These are phyloP conservation scores for Nineta flava DNA, from an alignment of 2,888 invertebrate genomes.

Conservation along the genomic window DNA sequence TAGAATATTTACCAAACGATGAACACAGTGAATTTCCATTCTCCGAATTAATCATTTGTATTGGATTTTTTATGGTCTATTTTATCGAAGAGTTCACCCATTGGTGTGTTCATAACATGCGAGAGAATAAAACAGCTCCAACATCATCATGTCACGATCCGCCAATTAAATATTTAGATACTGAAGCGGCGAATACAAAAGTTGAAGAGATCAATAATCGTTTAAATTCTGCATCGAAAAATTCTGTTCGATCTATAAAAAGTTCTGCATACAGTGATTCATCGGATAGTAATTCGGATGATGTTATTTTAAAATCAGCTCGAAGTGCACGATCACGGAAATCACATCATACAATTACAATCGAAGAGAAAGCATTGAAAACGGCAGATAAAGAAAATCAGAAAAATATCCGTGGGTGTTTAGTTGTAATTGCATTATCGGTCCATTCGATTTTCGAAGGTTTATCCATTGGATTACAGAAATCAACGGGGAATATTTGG, in stretches of 20 bases:
- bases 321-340: background rate
- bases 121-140: constrained; percentile 10
- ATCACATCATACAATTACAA: constrained; percentile 6
- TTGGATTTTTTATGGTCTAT: constrained; percentile 37
- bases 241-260: too few relatives aligned
- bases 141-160: background rate
- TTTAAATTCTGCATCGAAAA: too few relatives aligned
- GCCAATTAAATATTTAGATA: background rate
- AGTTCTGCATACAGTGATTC: background rate
- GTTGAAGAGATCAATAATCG: too few relatives aligned
- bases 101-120: constrained; percentile 21
- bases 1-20: constrained; percentile 16
- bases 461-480: constrained; percentile 33
- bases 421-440: constrained; percentile 32
- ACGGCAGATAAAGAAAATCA: constrained; percentile 12
- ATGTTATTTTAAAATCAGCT: background rate
- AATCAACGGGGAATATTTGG: constrained; percentile 30
- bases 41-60: constrained; percentile 32
- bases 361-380: constrained; percentile 11
- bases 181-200: background rate
- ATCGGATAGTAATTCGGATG: background rate
- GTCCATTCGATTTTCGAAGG: constrained; percentile 39
- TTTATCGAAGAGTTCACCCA: constrained; percentile 34
- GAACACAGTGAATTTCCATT: constrained; percentile 24
- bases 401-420: constrained; percentile 21